Base-by-base conservation (phyloP, 2,888 invertebrate genomes). In the Patella ulyssiponensis region DNA sequence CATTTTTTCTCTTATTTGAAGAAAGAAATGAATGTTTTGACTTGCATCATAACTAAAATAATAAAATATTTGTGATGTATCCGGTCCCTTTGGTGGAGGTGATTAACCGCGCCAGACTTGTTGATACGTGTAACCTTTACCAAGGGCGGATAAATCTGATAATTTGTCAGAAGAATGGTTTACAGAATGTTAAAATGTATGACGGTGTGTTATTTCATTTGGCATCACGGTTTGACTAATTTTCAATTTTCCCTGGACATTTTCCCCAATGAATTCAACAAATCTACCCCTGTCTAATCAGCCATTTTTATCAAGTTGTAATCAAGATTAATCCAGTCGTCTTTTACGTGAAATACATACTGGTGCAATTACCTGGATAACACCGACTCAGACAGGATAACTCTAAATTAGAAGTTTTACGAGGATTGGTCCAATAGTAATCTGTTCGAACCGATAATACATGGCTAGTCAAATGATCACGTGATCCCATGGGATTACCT, bases 121-220 rank as follows among this genome's bases (percentile, higher is more conserved):
- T 44, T 44, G 44, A 44, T 9, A 44, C 44, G 44, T 44, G 44
- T 44, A 44, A 20, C 20, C 64, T 64, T 64, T 23, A 64, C 20
- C 64, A 64, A n/a, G 64, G 64, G 64, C 20, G 23, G 20, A 64
- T 64, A 64, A 64, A 64, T 64, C 20, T 64, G 64, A 23, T 5
- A 14, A 64, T 64, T 20, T 20, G 64, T 64, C 64, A 64, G 11
- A 23, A 64, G 20, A 15, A 76, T 71, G 71, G 71, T 71, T 71
- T 56, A 76, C 76, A 76, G 70, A 76, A 71, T 76, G 76, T 76
- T 71, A 52, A 71, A 71, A 44, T 76, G 76, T 76, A 71, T 71
- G 17, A 71, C 71, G 58, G 70, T 44, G 58, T 53, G 70, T 76
- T 71, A 51, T 71, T 71, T 71, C 71, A 76, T 76, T 76, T 71